Conservation (phyloP, 2,797 vertebrate species). For the Lepilemur septentrionalis region DNA sequence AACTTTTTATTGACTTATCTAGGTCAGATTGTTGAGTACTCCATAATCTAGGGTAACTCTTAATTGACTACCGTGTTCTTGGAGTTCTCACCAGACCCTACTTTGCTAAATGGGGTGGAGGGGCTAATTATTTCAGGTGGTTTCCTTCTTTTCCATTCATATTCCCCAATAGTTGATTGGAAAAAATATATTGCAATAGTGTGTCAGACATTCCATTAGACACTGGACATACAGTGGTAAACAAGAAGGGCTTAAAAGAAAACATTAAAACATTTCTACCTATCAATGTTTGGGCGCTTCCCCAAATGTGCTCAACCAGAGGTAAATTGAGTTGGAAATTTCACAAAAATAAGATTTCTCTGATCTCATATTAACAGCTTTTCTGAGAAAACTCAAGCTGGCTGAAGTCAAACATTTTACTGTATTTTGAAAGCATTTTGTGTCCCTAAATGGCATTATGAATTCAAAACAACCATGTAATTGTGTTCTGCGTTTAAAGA, state of each 20-base stretch:
- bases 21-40: not conserved
- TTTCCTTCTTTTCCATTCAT: not conserved
- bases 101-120: not conserved
- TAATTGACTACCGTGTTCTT: not conserved
- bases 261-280: too few relatives aligned
- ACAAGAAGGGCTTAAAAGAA: not conserved
- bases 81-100: not conserved
- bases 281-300: not conserved
- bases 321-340: not conserved
- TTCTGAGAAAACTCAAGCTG: slow-evolving; percentile 8
- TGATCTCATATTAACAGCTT: not conserved
- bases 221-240: not conserved
- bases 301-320: not conserved
- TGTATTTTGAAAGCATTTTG: not conserved
- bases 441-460: not conserved
- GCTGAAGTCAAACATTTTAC: not conserved
- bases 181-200: not conserved
- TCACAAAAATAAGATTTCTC: slow-evolving; percentile 29
- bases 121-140: not conserved
- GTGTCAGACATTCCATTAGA: not conserved
- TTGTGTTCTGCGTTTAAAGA: slow-evolving; percentile 28
- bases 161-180: not conserved
- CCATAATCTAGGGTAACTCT: not conserved
- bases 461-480: slow-evolving; percentile 24
- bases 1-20: not conserved